Conservation (phyloP, 2,113 vertebrate genomes). For the Tinamus guttatus region DNA sequence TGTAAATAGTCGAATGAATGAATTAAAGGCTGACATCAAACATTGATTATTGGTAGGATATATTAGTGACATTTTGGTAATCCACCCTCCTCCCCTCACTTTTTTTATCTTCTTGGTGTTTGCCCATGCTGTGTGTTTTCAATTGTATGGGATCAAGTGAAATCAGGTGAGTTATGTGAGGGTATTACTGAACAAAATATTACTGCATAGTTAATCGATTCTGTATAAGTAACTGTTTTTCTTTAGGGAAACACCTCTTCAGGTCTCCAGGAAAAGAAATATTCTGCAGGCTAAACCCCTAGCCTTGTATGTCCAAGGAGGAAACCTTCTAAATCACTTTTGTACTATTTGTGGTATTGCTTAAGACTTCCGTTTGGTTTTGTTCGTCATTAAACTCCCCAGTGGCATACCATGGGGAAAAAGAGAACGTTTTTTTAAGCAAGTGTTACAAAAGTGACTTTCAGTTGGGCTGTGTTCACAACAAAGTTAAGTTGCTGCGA, state of each 20-base stretch:
- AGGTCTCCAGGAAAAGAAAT: neutral
- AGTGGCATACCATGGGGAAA: neutral
- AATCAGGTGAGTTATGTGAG: neutral
- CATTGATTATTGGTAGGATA: neutral
- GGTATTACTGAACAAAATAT: neutral
- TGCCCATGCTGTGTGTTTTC: neutral
- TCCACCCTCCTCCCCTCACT: neutral
- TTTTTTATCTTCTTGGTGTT: neutral
- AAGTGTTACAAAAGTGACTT: neutral
- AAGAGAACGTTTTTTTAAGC: neutral
- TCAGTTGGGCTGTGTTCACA: neutral
- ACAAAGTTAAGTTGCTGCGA: conserved; percentile 22
- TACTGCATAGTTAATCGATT: neutral
- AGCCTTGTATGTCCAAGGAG: neutral
- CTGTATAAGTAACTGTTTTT: neutral
- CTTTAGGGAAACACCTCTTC: neutral
- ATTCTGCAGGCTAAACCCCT: neutral
- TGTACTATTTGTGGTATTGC: neutral
- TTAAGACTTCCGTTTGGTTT: neutral
- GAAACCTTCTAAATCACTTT: neutral
- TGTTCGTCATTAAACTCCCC: neutral
- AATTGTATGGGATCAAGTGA: neutral
- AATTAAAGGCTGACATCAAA: neutral
- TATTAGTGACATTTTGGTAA: neutral
- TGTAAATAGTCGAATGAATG: neutral